A percentile compares a stretch with the other conserved stretches of the same genome.
phyloP scores from a whole-genome alignment of 2,113 vertebrate species.

The Deroptyus accipitrinus region DNA sequence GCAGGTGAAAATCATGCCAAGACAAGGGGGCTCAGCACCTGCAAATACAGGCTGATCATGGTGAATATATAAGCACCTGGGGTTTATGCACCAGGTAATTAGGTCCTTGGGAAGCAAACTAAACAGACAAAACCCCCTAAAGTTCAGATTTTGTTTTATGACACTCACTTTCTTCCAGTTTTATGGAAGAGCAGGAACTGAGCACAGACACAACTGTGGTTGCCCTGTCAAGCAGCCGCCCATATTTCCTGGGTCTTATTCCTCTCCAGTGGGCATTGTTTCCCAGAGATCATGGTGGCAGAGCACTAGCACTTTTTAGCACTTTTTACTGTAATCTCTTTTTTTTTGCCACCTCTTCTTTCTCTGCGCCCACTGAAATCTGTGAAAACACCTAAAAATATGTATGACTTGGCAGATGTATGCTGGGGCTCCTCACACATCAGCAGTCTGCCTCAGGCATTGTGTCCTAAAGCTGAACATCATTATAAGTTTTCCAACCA shows the following conservation, averaged over 20 bases:
- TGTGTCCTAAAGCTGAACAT: conserved; percentile 50
- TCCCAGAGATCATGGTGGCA: background rate
- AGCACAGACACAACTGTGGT: background rate
- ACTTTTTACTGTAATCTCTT: background rate
- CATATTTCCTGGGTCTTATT: background rate
- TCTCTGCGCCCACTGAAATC: conserved; percentile 7
- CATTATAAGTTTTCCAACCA: conserved; percentile 31
- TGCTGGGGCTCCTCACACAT: conserved; percentile 14
- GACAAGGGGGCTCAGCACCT: background rate
- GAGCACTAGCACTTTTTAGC: background rate
- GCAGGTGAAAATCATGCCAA: background rate
- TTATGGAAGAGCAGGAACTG: background rate
- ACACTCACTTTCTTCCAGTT: background rate
- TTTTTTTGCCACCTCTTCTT: background rate
- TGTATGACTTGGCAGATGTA: conserved; percentile 3
- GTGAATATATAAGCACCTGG: background rate
- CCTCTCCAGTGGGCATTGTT: background rate
- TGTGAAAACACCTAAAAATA: conserved; percentile 23
- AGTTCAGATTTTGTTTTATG: conserved; percentile 19
- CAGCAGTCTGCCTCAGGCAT: conserved; percentile 50
- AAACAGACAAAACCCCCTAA: background rate
- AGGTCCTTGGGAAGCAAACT: conserved; percentile 43
- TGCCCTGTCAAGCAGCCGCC: background rate
- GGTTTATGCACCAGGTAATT: background rate
- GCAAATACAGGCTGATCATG: background rate